These are phyloP conservation scores for Cranoglanis bouderius DNA, from an alignment of 2,113 vertebrate species.

Conservation along the genomic window DNA sequence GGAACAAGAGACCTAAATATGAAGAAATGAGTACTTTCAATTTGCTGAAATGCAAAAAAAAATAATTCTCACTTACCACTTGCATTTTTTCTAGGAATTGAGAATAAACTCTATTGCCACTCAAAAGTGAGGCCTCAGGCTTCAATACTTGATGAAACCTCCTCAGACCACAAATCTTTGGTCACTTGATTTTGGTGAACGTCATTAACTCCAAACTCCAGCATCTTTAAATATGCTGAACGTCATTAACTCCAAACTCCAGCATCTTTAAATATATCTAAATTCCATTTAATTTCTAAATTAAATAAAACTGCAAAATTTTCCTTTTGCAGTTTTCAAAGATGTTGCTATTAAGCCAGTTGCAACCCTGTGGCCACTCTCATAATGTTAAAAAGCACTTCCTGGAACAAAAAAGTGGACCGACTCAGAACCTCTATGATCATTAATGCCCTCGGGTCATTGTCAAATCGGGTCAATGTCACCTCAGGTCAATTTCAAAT, in stretches of 20 bases:
- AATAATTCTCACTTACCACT: neutral
- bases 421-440: neutral
- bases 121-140: neutral
- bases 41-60: neutral
- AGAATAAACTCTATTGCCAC: neutral
- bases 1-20: neutral
- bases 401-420: neutral
- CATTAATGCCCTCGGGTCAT: neutral
- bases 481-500: too few species aligned
- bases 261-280: too few species aligned
- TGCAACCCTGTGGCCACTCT: neutral
- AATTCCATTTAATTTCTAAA: too few species aligned
- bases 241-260: too few species aligned
- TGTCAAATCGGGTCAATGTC: neutral
- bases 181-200: neutral
- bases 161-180: neutral
- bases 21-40: neutral
- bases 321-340: neutral
- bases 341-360: neutral
- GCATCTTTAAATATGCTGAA: neutral
- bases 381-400: neutral
- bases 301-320: too few species aligned
- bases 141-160: neutral
- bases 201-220: neutral
- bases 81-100: neutral